Base-by-base conservation (phyloP, 2,888 invertebrate species). In the Caenorhabditis drosophilae region DNA sequence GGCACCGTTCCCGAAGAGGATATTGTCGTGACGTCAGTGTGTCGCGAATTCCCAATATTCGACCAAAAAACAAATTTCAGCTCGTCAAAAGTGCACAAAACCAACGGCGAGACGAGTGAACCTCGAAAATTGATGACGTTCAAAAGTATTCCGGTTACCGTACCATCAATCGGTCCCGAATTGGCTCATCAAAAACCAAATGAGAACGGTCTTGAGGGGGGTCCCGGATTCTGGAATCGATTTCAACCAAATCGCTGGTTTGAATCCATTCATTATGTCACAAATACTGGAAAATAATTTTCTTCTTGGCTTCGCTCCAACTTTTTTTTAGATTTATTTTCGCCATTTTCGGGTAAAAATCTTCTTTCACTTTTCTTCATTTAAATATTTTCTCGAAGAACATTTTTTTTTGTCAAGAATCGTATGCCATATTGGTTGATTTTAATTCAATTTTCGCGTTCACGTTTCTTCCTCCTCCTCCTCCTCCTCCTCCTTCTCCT, bases 181-280 rank as follows among this genome's bases (percentile, higher is more conserved):
- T 51, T 71, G 25, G 44, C 74, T n/a, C 69, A 67, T 53, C 70
- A 73, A 47, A 73, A 73, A 51, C 73, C 73, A 22, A 67, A 61
- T 36, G 69, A 67, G 26, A 62, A 60, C 26, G 53, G 49, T 16
- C 69, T 67, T 18, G 77, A 44, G 11, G 47, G 56, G 16, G 53
- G 49, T 18, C 70, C 68, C 18, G 79, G 74, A 9, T 81, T 81
- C 64, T 81, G 81, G 81, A 80, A 77, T 56, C 62, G 74, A 47
- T 81, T 81, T 67, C 80, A 81, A 59, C 81, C 81, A 12, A 80
- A 79, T 34, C 67, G 79, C 22, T 81, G 81, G 81, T 81, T 75
- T 55, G 75, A 80, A 55, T 73, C 81, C 18, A 75, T 81, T 26
- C 80, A 81, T 60, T 78, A 80, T 70, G 69, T 81, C 52, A 81